Percentiles rank a stretch among this genome's conserved stretches.
Evolutionary conservation across 2,888 invertebrate genomes (phyloP).

Genomic region (Aphidius colemani): DNA sequence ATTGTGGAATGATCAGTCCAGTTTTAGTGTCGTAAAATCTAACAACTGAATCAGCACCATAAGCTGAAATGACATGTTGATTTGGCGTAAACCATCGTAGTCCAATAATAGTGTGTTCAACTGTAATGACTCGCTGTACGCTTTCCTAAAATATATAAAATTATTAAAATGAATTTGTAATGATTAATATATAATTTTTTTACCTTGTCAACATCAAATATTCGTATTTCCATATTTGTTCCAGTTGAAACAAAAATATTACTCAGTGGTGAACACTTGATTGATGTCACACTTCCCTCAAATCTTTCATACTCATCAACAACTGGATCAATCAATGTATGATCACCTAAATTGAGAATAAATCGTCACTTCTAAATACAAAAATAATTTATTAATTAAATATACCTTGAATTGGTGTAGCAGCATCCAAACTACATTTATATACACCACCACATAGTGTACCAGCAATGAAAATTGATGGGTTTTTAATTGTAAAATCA

Average conservation of each 20-base stretch:
- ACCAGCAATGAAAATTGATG: constrained; percentile 51
- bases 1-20: constrained; percentile 40
- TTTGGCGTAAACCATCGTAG: constrained; percentile 50
- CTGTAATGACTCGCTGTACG: constrained; percentile 43
- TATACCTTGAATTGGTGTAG: constrained; percentile 39
- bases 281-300: constrained; percentile 50
- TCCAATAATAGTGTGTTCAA: constrained; percentile 49
- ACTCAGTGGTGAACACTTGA: constrained; percentile 48
- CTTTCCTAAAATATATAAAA: constrained; percentile 39
- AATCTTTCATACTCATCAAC: constrained; percentile 52
- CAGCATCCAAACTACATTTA: constrained; percentile 50
- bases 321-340: constrained; percentile 51
- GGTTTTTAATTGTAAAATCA: constrained; percentile 50
- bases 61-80: constrained; percentile 49
- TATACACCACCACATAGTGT: constrained; percentile 56
- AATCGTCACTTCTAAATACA: constrained; percentile 8
- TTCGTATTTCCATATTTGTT: constrained; percentile 53
- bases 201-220: constrained; percentile 53
- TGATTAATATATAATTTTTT: background rate
- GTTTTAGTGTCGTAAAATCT: constrained; percentile 48
- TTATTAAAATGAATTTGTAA: background rate
- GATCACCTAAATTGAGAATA: constrained; percentile 39
- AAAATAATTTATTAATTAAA: background rate
- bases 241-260: constrained; percentile 50
- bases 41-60: constrained; percentile 48